Evolutionary conservation across 2,888 invertebrate species (phyloP), one percentile per base, ranked within the genome.

Genomic region (Therioaphis trifolii): DNA sequence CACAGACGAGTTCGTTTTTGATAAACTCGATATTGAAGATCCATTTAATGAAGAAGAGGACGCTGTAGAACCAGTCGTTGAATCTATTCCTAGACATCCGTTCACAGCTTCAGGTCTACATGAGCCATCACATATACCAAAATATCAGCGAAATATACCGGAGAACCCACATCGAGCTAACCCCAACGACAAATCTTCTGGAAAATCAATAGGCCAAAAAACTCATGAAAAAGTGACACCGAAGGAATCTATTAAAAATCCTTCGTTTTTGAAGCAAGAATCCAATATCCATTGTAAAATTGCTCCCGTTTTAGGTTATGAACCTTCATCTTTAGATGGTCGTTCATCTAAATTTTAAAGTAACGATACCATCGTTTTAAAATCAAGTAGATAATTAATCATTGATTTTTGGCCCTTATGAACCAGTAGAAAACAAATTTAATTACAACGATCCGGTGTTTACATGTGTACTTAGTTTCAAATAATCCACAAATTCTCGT

Each of bases 71-170:
- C 21, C 43, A 7, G 35, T 18, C 58, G 35, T 35, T 3, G 35
- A 35, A 14, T 5, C n/a, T 4, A 0, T 18, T 3, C 35, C 74
- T 14, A 80, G 61, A 46, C 69, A 80, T 29, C 85, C 84, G 2
- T 84, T 85, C 15, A 85, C 85, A 0, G 79, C 84, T n/a, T 84
- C 86, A 7, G 88, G 88, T 2, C 86, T 90, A 14, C 94, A 94
- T 87, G 93, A 93, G 88, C 93, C 94, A 40, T 93, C 94, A 1
- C 92, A 94, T 75, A 92, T 95, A 86, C 95, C 95, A 12, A 92
- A 92, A 87, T 95, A 95, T 88, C 95, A 95, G 80, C 86, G 86
- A 84, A 86, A 86, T 85, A 86, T 87, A 9, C 87, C 86, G 40
- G 85, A 85, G 52, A 82, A 82, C n/a, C 82, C 82, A 27, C 74